Evolutionary conservation across 2,888 invertebrate species (phyloP).

Genomic region (Melangyna quadrimaculata): DNA sequence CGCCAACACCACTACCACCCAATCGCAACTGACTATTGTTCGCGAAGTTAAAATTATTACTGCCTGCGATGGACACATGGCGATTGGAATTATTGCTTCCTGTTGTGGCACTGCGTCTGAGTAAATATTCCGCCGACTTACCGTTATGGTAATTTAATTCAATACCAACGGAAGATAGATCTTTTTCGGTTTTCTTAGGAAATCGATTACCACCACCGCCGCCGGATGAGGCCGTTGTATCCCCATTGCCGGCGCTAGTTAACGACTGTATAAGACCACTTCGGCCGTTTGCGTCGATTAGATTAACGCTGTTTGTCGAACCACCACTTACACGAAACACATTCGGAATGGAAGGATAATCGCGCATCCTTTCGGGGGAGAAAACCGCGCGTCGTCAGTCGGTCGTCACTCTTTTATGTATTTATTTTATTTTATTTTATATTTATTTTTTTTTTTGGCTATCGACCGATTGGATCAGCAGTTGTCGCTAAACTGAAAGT

Average conservation of each 20-base stretch:
- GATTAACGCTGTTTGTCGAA: slow-evolving; percentile 77
- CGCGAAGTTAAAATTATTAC: slow-evolving; percentile 64
- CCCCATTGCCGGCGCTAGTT: slow-evolving; percentile 18
- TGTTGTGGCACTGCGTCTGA: slow-evolving; percentile 50
- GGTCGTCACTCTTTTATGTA: neutral
- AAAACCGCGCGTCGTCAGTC: neutral
- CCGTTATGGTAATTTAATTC: slow-evolving; percentile 74
- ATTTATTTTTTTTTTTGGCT: neutral
- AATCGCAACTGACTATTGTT: slow-evolving; percentile 76
- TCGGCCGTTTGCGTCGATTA: slow-evolving; percentile 67
- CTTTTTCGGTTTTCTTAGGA: slow-evolving; percentile 65
- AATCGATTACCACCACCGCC: slow-evolving; percentile 1
- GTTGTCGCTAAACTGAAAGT: slow-evolving; percentile 67
- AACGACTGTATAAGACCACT: slow-evolving; percentile 22
- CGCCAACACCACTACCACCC: slow-evolving; percentile 75
- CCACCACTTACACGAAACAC: slow-evolving; percentile 78
- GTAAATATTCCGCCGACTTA: slow-evolving; percentile 64
- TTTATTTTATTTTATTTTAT: neutral
- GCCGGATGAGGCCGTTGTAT: neutral
- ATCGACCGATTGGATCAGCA: slow-evolving; percentile 67
- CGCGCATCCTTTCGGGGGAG: slow-evolving; percentile 75
- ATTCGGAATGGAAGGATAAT: slow-evolving; percentile 79
- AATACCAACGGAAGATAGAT: slow-evolving; percentile 72
- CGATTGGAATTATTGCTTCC: slow-evolving; percentile 61
- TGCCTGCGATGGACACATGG: slow-evolving; percentile 68